Evolutionary conservation across 37 sponge, comb jelly and placozoan species (phyloP).

Genomic region (Corticium candelabrum): DNA sequence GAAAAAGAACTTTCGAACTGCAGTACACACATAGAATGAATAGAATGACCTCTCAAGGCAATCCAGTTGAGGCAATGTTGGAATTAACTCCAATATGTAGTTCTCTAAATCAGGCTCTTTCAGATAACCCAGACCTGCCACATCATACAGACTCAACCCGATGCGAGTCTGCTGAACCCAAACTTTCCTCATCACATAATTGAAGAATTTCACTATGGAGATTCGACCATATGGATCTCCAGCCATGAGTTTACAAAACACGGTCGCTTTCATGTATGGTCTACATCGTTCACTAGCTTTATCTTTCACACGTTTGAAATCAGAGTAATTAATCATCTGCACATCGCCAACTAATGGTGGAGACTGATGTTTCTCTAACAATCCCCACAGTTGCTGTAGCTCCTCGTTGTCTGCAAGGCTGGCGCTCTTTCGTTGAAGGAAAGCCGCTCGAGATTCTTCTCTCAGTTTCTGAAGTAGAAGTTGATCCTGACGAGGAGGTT

Average conservation of each 20-base stretch:
- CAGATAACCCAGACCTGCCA: constrained; percentile 44
- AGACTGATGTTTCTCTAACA: constrained; percentile 68
- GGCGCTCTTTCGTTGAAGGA: constrained; percentile 32
- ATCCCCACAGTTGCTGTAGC: constrained; percentile 53
- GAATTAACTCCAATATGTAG: constrained; percentile 94
- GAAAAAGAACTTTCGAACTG: constrained; percentile 97
- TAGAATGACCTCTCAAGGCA: constrained; percentile 93
- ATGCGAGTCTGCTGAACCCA: constrained; percentile 96
- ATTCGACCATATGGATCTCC: constrained; percentile 41
- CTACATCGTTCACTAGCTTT: constrained; percentile 18
- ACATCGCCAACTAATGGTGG: constrained; percentile 50
- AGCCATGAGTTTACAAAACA: constrained; percentile 16
- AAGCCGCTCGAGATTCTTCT: constrained; percentile 69
- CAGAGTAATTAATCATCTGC: constrained; percentile 66
- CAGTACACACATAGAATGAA: constrained; percentile 98
- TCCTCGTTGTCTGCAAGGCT: constrained; percentile 34
- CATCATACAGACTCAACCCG: constrained; percentile 89
- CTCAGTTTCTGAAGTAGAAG: constrained; percentile 76
- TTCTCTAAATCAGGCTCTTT: constrained; percentile 75
- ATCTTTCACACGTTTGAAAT: constrained; percentile 39
- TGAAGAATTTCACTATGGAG: constrained; percentile 71
- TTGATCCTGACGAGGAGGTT: constrained; percentile 72
- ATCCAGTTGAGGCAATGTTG: constrained; percentile 87
- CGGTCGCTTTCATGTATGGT: not conserved
- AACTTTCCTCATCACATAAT: constrained; percentile 68